Base-by-base conservation (phyloP, 2,888 invertebrate species). In the Drosophila acutilabella region DNA sequence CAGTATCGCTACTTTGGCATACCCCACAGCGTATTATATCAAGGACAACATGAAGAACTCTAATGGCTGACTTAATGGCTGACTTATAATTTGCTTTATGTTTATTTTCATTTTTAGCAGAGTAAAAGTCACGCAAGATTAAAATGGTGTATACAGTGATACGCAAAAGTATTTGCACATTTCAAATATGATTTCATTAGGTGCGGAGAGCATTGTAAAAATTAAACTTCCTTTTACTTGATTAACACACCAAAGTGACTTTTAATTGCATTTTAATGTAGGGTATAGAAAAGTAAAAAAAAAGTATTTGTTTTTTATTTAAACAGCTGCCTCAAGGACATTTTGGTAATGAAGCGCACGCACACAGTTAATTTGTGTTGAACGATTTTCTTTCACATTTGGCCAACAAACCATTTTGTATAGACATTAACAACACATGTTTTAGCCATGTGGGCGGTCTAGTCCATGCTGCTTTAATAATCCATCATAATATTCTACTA, bases 271-370 rank as follows among this genome's bases (percentile, higher is more conserved):
- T 30, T 30, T 8, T 30, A 54, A 14, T 20, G 5, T 38, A 45
- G 60, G 13, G 52, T 44, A 38, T 38, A n/a, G 13, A 11, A 13
- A 1, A 53, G 40, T 36, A 26, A n/a, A 20, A 64, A 54, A 65
- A 30, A 3, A 3, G 0, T 23, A 23, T 42, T 52, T 44, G 11
- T 51, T 47, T 65, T 57, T 23, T 36, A 20, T 11, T 16, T 14
- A 51, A 64, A 53, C 77, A 67, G 72, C 69, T 68, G 65, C 57
- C 47, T 72, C 74, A 67, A 64, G 64, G 67, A 71, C 69, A 73
- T 69, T 80, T 70, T 40, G 53, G 64, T 70, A 78, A 78, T 74
- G 71, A 75, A 71, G 41, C 74, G 60, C 66, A 78, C 73, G 73
- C 78, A 70, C 64, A 75, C 62, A 75, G 62, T 61, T 75, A 80